Conservation (phyloP, 2,888 invertebrate genomes). For the Ptychoptera albimana region DNA sequence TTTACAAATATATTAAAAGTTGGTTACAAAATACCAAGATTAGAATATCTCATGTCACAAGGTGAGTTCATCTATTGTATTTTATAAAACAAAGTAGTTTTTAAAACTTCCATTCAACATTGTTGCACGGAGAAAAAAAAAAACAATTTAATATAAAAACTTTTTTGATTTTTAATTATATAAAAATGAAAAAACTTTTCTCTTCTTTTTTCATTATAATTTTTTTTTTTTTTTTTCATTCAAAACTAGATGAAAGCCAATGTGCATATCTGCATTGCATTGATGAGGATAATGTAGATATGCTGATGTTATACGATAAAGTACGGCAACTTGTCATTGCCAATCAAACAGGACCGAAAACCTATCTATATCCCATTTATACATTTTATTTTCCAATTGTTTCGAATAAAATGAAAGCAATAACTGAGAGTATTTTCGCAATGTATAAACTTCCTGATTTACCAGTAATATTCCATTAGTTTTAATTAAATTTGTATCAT, state of each 20-base stretch:
- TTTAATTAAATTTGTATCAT: not conserved
- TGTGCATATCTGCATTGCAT: conserved; percentile 21
- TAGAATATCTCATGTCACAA: conserved; percentile 28
- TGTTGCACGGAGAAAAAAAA: no score
- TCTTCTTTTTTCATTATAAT: no score
- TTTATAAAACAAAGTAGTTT: conserved; percentile 2
- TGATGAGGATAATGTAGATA: conserved; percentile 24
- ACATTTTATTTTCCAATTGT: conserved; percentile 27
- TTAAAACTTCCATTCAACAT: not conserved
- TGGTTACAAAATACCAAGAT: conserved; percentile 26
- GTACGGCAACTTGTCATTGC: conserved; percentile 21
- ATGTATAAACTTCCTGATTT: conserved; percentile 23
- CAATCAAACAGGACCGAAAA: conserved; percentile 25
- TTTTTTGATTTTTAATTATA: not conserved
- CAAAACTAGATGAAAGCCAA: conserved; percentile 10
- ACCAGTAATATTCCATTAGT: conserved; percentile 15
- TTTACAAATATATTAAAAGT: conserved; percentile 26
- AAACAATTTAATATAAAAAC: no score
- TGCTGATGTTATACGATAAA: conserved; percentile 21
- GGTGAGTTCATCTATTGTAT: conserved; percentile 14
- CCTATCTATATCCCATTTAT: conserved; percentile 28
- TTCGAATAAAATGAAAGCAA: conserved; percentile 20
- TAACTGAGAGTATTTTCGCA: conserved; percentile 26
- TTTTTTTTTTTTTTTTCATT: no score
- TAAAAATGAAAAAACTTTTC: not conserved